Evolutionary conservation across 2,888 invertebrate species (phyloP).

Genomic region (Dicyrtomina minuta): DNA sequence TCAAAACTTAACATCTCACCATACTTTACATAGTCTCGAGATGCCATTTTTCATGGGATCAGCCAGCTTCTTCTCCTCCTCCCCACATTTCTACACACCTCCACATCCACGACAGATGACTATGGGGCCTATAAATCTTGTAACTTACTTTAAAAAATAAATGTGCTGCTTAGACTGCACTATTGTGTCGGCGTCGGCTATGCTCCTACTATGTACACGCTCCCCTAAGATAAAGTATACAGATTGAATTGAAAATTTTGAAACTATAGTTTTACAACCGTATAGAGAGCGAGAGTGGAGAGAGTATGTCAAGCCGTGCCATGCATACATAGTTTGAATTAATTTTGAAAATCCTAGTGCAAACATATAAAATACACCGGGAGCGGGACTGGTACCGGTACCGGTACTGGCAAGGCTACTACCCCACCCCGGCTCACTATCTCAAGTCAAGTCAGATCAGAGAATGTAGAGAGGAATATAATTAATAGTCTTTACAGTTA

Average conservation of each 20-base stretch:
- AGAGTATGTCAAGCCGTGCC: too few relatives aligned
- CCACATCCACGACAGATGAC: neutral
- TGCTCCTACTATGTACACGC: too few relatives aligned
- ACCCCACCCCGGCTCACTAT: neutral
- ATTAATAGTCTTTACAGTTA: too few relatives aligned
- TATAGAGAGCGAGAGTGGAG: too few relatives aligned
- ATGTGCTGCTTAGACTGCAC: too few relatives aligned
- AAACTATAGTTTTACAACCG: too few relatives aligned
- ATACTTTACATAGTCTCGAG: neutral
- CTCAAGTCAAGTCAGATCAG: too few relatives aligned
- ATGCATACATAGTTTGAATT: slow-evolving; percentile 25
- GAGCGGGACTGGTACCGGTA: too few relatives aligned
- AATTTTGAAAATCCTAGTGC: slow-evolving; percentile 22
- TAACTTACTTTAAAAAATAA: neutral
- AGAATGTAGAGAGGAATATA: too few relatives aligned
- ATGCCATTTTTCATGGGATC: slow-evolving; percentile 26
- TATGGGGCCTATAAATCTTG: slow-evolving; percentile 15
- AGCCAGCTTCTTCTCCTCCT: neutral
- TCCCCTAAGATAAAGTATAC: too few relatives aligned
- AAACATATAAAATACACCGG: neutral
- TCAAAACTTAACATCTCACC: neutral
- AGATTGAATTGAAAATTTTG: too few relatives aligned
- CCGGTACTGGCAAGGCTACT: neutral
- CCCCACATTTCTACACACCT: neutral
- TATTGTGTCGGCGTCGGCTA: too few relatives aligned